A percentile compares a stretch with the other conserved stretches of the same genome.
Evolutionary conservation across 2,797 vertebrate species (phyloP).

Genomic region (Rhynchotus rufescens): DNA sequence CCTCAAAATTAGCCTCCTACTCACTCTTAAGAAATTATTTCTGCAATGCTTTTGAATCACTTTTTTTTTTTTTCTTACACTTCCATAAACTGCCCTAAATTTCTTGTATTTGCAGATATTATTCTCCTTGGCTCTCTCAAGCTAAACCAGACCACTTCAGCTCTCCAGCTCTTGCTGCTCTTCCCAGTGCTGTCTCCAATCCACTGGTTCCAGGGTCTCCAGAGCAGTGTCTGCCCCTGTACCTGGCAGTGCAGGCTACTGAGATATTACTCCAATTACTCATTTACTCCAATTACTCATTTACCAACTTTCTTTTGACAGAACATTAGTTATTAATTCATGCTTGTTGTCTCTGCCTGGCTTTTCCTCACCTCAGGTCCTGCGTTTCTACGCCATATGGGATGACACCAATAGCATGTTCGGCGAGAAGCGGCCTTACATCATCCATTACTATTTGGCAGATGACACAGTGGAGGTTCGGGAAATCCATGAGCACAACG

Average conservation of each 20-base stretch:
- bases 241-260: background rate
- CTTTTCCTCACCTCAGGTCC: slow-evolving; percentile 81
- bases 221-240: background rate
- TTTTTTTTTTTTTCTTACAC: background rate
- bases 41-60: background rate
- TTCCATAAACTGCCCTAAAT: background rate
- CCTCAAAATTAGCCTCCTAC: background rate
- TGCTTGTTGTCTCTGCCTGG: background rate
- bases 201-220: background rate
- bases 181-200: background rate
- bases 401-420: slow-evolving; percentile 81
- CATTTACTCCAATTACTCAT: background rate
- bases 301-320: background rate
- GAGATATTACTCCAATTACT: background rate
- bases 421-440: slow-evolving; percentile 80
- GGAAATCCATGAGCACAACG: slow-evolving; percentile 86
- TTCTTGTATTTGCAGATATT: background rate
- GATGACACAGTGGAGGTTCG: slow-evolving; percentile 92
- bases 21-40: background rate
- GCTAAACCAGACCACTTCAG: background rate
- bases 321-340: background rate
- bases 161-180: background rate
- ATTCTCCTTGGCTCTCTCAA: background rate
- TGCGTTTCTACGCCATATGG: slow-evolving; percentile 90
- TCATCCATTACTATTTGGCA: slow-evolving; percentile 91